Percentiles rank a stretch among this genome's conserved stretches.
phyloP scores from a whole-genome alignment of 2,797 vertebrate genomes.

The Crenichthys baileyi region DNA sequence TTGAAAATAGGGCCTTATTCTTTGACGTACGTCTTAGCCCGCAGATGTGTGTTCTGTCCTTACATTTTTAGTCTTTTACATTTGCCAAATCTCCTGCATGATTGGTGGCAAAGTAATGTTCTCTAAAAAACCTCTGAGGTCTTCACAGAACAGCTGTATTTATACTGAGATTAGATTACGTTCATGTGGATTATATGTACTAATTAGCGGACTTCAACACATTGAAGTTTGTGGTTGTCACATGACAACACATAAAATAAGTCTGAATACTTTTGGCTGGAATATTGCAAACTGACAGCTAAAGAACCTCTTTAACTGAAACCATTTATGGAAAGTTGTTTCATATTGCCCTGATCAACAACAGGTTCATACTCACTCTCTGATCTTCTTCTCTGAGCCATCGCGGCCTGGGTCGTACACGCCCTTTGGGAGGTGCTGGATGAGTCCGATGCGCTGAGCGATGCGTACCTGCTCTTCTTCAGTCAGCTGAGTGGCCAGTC shows the following conservation, averaged over 20 bases:
- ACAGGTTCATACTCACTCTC: constrained; percentile 80
- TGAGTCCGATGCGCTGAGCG: constrained; percentile 88
- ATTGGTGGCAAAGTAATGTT: too few species aligned
- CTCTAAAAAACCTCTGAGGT: too few species aligned
- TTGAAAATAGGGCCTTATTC: too few species aligned
- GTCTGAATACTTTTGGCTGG: not conserved
- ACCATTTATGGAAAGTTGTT: not conserved
- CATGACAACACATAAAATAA: not conserved
- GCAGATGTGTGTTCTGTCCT: too few species aligned
- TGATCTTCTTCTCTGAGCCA: constrained; percentile 85
- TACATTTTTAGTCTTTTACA: too few species aligned
- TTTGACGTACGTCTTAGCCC: too few species aligned
- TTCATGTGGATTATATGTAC: not conserved
- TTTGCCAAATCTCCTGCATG: too few species aligned
- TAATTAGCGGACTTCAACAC: not conserved
- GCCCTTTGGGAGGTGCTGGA: constrained; percentile 88
- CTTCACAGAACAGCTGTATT: too few species aligned
- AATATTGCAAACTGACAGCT: not conserved
- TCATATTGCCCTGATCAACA: not conserved
- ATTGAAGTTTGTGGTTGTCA: not conserved
- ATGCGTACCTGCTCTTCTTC: constrained; percentile 90
- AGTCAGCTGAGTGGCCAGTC: constrained; percentile 87
- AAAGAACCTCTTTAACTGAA: not conserved
- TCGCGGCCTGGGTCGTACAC: constrained; percentile 83
- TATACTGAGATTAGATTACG: not conserved